phyloP scores from a whole-genome alignment of 2,797 vertebrate species.

The Poliocrania exsul region DNA sequence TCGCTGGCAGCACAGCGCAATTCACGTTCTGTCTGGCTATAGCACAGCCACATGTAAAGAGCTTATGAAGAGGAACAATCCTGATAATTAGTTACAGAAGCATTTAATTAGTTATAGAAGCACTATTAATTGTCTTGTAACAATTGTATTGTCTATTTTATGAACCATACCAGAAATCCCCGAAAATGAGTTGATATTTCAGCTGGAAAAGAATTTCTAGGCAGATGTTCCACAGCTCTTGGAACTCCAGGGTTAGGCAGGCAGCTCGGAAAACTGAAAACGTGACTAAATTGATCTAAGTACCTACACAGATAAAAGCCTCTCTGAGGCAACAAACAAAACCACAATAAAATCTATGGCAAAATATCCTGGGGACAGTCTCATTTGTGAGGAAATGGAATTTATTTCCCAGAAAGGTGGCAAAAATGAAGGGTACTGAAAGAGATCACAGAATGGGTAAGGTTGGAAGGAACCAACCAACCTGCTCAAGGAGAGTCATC shows the following conservation, averaged over 20 bases:
- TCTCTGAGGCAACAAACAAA: not conserved
- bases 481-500: not conserved
- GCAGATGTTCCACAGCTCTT: not conserved
- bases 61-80: not conserved
- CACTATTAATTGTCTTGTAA: not conserved
- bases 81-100: not conserved
- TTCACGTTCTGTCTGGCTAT: not conserved
- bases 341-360: not conserved
- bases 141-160: not conserved
- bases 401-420: not conserved
- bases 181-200: not conserved
- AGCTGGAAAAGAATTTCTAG: not conserved
- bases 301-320: not conserved
- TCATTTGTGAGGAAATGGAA: not conserved
- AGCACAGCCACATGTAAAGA: not conserved
- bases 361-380: not conserved
- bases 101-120: not conserved
- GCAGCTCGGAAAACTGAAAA: not conserved
- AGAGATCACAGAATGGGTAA: not conserved
- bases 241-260: not conserved
- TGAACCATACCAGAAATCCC: not conserved
- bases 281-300: not conserved
- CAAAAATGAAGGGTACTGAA: not conserved
- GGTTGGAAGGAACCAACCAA: not conserved
- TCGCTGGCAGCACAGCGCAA: not conserved